Base-by-base conservation (phyloP, 2,888 invertebrate genomes). In the Conchocele bisecta region DNA sequence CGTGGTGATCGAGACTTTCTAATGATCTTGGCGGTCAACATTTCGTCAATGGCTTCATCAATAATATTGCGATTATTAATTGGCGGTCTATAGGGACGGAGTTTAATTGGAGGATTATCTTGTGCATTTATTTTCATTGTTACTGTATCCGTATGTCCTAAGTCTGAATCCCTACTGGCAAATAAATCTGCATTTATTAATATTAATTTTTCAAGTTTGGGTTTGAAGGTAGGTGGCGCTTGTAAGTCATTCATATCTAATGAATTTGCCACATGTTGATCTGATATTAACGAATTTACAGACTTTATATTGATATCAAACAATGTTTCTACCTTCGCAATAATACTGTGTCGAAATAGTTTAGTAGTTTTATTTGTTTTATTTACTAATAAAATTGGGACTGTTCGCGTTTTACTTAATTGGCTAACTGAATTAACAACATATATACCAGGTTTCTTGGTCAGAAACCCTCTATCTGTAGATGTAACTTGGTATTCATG, bases 31-130 rank as follows among this genome's bases (percentile, higher is more conserved):
- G 46, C 58, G 6, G 57, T 53, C 17, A 64, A 33, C 58, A 69
- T 69, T 61, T 67, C 56, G 57, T 56, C 50, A 29, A 69, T 50
- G 7, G 67, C 72, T 29, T 77, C 41, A 44, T 58, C 50, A 31
- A 60, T 48, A 3, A 60, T 29, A 37, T 59, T 35, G 13, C 53
- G 24, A 28, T 68, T 54, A 29, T 69, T 42, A 15, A 69, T n/a
- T 22, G 48, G 63, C 11, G 58, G 42, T 11, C 56, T 29, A 28
- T 69, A 63, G 7, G 63, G 58, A 35, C 39, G 57, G 13, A 29
- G 17, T 42, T 44, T 61, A 13, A 69, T 63, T 9, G 60, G 60
- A 3, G 22, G 20, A 39, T 54, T 35, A 22, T 61, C 56, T 2
- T 50, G 48, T 24, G 46, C 54, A 24, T 60, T 50, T 20, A 48